Evolutionary conservation across 2,888 invertebrate genomes (phyloP).

Genomic region (Dryocosmus kuriphilus): DNA sequence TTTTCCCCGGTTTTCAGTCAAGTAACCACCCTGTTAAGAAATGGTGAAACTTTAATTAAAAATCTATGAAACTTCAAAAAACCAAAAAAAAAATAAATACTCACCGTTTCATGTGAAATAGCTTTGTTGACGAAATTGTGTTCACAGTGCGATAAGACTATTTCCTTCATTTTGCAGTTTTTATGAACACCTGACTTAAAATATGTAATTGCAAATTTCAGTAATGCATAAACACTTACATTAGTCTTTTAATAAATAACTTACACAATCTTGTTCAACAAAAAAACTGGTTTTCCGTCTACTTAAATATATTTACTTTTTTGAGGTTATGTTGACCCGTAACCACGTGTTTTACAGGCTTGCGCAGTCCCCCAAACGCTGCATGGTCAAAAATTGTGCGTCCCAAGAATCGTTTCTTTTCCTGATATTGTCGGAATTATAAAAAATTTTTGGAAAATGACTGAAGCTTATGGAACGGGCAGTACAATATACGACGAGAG

Average conservation of each 20-base stretch:
- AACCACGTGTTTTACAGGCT: neutral
- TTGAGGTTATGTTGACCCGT: neutral
- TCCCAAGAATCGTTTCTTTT: neutral
- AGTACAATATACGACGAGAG: slow-evolving; percentile 62
- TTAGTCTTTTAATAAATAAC: neutral
- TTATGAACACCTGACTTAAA: neutral
- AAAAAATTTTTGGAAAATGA: slow-evolving; percentile 12
- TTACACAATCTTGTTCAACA: neutral
- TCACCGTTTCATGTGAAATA: slow-evolving; percentile 83
- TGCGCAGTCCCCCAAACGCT: neutral
- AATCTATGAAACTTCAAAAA: slow-evolving; percentile 41
- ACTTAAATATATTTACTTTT: neutral
- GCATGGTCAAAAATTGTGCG: neutral
- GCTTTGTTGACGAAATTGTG: slow-evolving; percentile 84
- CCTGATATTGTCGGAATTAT: neutral
- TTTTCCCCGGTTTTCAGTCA: too few relatives aligned
- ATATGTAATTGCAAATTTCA: neutral
- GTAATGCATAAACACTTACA: neutral
- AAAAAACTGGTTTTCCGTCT: neutral
- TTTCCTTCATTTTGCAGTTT: slow-evolving; percentile 81
- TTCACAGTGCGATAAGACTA: slow-evolving; percentile 84
- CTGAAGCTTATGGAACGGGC: slow-evolving; percentile 44
- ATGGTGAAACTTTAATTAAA: neutral
- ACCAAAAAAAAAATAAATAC: slow-evolving; percentile 42
- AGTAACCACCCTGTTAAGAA: too few relatives aligned